These are phyloP conservation scores for Forbesichthys papilliferus DNA, from an alignment of 2,113 vertebrate species.

Conservation along the genomic window DNA sequence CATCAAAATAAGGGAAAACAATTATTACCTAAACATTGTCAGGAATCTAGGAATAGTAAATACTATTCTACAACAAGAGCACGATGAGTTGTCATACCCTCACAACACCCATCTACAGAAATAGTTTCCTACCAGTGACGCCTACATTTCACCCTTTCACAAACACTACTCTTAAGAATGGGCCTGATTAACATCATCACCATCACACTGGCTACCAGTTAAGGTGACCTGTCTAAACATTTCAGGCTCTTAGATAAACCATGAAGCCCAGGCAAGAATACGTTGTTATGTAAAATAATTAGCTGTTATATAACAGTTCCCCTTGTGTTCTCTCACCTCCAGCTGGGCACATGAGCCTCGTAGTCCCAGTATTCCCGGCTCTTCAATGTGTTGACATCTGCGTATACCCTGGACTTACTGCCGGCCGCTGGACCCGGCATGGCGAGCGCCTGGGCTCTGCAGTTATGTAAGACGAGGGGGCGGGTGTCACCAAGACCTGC, in stretches of 20 bases:
- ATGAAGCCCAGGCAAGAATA: too few relatives aligned
- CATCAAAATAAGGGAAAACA: too few relatives aligned
- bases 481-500: constrained; percentile 28
- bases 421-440: constrained; percentile 96
- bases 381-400: constrained; percentile 95
- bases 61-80: too few relatives aligned
- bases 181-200: background rate
- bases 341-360: constrained; percentile 92
- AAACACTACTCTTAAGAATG: background rate
- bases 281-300: background rate
- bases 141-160: background rate
- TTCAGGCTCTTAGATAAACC: too few relatives aligned
- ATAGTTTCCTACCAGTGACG: constrained; percentile 35
- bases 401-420: constrained; percentile 95
- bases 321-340: constrained; percentile 83
- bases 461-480: constrained; percentile 9
- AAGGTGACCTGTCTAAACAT: too few relatives aligned
- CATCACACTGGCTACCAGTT: too few relatives aligned
- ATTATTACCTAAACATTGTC: too few relatives aligned
- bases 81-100: constrained; percentile 32
- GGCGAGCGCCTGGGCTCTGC: constrained; percentile 78
- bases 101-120: constrained; percentile 28
- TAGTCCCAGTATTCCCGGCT: constrained; percentile 99
- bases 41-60: too few relatives aligned
- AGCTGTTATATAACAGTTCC: background rate